Evolutionary conservation across 2,888 invertebrate genomes (phyloP).

Genomic region (Anthrax anthrax): DNA sequence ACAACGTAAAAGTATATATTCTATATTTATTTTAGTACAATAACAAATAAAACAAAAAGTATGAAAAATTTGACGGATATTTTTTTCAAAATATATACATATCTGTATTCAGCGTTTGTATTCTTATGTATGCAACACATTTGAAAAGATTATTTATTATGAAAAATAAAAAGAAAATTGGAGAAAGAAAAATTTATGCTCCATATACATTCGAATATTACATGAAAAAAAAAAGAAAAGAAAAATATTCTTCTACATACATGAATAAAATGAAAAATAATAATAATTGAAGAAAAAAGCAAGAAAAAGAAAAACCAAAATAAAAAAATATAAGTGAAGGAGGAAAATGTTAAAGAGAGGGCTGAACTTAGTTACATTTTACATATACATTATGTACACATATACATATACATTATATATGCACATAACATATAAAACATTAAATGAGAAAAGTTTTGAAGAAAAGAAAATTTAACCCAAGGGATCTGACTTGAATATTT

Average conservation of each 20-base stretch:
- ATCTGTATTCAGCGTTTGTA: too few relatives aligned
- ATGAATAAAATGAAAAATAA: background rate
- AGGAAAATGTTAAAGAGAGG: background rate
- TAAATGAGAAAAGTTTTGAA: slow-evolving; percentile 2
- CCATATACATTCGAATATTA: background rate
- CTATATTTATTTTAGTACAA: too few relatives aligned
- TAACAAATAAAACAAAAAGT: too few relatives aligned
- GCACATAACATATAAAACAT: too few relatives aligned
- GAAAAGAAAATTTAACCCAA: slow-evolving; percentile 5
- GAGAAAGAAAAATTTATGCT: background rate
- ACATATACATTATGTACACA: too few relatives aligned
- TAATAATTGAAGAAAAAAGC: background rate
- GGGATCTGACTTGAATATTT: slow-evolving; percentile 7
- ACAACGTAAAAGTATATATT: too few relatives aligned
- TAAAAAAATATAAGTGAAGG: background rate
- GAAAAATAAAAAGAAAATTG: background rate
- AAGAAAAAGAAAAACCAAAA: too few relatives aligned
- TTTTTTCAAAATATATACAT: background rate
- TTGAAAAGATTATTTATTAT: too few relatives aligned
- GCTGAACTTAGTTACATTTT: background rate
- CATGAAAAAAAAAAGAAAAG: background rate
- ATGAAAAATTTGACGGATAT: background rate
- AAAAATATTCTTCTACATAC: background rate
- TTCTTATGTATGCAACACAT: too few relatives aligned
- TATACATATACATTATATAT: too few relatives aligned